Evolutionary conservation across 2,113 vertebrate genomes (phyloP).

Genomic region (Rhea americana): DNA sequence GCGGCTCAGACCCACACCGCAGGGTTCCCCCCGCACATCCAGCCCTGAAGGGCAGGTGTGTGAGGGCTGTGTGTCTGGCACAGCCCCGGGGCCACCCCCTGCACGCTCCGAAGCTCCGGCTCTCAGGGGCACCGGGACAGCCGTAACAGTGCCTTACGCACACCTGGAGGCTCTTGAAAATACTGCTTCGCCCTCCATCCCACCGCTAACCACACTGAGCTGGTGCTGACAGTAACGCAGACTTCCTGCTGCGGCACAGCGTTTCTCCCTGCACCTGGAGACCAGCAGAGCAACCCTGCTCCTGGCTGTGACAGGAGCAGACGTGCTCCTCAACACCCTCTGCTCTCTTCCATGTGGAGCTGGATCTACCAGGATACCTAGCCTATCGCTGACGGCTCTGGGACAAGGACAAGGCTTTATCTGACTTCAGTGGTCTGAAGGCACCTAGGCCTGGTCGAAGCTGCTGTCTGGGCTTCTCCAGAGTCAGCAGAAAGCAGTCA

Average conservation of each 20-base stretch:
- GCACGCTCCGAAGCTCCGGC: neutral
- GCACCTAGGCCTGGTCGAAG: accelerated
- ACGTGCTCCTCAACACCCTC: neutral
- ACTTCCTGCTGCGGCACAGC: neutral
- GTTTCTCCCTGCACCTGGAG: neutral
- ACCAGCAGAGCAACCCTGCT: neutral
- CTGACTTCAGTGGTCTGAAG: neutral
- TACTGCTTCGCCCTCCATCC: neutral
- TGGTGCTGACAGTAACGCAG: neutral
- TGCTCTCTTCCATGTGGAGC: neutral
- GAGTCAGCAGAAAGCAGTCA: neutral
- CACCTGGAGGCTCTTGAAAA: neutral
- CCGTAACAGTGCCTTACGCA: neutral
- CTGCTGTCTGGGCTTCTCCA: neutral
- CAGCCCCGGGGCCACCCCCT: neutral
- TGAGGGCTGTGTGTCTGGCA: neutral
- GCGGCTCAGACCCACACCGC: neutral
- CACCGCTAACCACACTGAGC: neutral
- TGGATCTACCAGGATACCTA: neutral
- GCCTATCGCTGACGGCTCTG: accelerated
- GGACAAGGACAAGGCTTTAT: neutral
- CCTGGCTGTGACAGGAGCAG: neutral
- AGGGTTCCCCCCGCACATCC: neutral
- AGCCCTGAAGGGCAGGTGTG: neutral
- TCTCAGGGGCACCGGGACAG: too few species aligned